These are phyloP conservation scores for Boloria selene DNA, from an alignment of 2,888 invertebrate genomes.

Conservation along the genomic window DNA sequence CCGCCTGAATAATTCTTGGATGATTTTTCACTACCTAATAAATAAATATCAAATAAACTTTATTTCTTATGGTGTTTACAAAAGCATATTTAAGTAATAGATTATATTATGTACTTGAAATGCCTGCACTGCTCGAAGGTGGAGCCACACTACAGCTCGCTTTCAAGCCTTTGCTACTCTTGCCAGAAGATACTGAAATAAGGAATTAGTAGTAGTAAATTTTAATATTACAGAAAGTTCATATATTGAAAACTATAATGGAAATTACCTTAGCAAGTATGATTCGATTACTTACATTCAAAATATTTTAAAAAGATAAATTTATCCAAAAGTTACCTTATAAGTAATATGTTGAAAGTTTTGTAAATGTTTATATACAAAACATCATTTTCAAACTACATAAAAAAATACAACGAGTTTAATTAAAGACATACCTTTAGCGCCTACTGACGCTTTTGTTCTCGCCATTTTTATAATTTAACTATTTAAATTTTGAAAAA, in stretches of 20 bases:
- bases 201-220: neutral
- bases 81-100: neutral
- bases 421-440: conserved; percentile 55
- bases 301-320: too few relatives aligned
- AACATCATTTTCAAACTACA: too few relatives aligned
- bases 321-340: too few relatives aligned
- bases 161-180: conserved; percentile 74
- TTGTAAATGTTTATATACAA: too few relatives aligned
- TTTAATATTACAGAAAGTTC: too few relatives aligned
- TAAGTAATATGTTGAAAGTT: too few relatives aligned
- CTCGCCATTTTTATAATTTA: conserved; percentile 47
- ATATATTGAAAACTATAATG: too few relatives aligned
- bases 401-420: too few relatives aligned
- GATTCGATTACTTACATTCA: too few relatives aligned
- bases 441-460: conserved; percentile 68
- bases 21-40: conserved; percentile 52
- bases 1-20: conserved; percentile 59
- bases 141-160: conserved; percentile 62
- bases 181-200: conserved; percentile 48
- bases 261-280: too few relatives aligned
- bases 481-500: too few relatives aligned
- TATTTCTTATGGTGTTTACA: neutral
- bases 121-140: conserved; percentile 42
- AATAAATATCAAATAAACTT: neutral
- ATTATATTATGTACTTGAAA: conserved; percentile 46